Conservation (phyloP, 1,140 invertebrate species). For the Piezodorus guildinii region DNA sequence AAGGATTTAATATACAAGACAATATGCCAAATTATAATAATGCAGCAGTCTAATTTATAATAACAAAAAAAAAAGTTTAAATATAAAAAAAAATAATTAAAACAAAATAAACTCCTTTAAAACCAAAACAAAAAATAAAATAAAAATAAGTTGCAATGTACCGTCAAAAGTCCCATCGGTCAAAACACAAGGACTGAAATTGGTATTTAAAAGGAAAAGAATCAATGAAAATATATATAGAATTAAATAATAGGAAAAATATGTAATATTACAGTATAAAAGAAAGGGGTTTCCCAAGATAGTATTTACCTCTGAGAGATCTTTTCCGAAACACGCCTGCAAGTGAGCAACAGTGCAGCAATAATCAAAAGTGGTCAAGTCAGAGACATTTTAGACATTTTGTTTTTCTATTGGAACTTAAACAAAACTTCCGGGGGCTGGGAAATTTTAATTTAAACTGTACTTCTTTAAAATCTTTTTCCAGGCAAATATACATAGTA, state of each 20-base stretch:
- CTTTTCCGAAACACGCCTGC: constrained; percentile 84
- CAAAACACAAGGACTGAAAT: constrained; percentile 21
- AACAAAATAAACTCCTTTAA: too few relatives aligned
- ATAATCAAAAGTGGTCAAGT: constrained; percentile 30
- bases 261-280: constrained; percentile 27
- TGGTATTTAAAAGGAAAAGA: constrained; percentile 17
- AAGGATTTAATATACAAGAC: constrained; percentile 10
- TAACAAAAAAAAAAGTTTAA: constrained; percentile 2
- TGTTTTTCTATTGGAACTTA: neutral
- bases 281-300: constrained; percentile 33
- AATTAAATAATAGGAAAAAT: constrained; percentile 27
- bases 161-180: constrained; percentile 19
- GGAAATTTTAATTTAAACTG: neutral
- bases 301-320: constrained; percentile 51
- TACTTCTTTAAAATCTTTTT: neutral
- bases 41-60: constrained; percentile 11
- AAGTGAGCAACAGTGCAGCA: constrained; percentile 31
- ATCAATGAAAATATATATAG: constrained; percentile 18
- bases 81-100: neutral
- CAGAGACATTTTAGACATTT: constrained; percentile 18
- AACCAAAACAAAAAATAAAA: constrained; percentile 8
- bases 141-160: constrained; percentile 5
- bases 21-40: constrained; percentile 9
- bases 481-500: neutral
- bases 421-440: neutral